Evolutionary conservation across 2,797 vertebrate genomes (phyloP).

Genomic region (Sebastes vulpes): DNA sequence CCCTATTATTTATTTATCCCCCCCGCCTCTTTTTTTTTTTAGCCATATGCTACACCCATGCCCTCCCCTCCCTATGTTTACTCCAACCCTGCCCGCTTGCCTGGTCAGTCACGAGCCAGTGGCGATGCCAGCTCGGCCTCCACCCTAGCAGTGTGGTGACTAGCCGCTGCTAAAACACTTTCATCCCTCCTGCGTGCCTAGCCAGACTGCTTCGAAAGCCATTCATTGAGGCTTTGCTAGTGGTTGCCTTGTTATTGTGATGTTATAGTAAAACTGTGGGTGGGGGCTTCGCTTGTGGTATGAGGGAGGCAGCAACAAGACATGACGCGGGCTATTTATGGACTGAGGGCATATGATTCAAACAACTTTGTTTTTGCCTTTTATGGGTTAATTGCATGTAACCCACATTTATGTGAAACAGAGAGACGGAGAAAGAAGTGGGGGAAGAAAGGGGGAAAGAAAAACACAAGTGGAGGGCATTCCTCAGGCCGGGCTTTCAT

Average conservation of each 20-base stretch:
- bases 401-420: slow-evolving; percentile 58
- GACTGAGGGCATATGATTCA: slow-evolving; percentile 41
- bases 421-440: background rate
- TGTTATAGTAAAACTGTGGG: slow-evolving; percentile 58
- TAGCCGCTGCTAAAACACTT: slow-evolving; percentile 41
- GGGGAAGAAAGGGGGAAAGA: slow-evolving; percentile 26
- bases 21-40: background rate
- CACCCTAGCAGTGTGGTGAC: slow-evolving; percentile 62
- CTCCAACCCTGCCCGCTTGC: slow-evolving; percentile 29
- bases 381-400: slow-evolving; percentile 79
- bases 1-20: slow-evolving; percentile 64
- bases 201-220: slow-evolving; percentile 44
- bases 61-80: slow-evolving; percentile 49
- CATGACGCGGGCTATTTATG: slow-evolving; percentile 70
- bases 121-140: slow-evolving; percentile 58
- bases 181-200: slow-evolving; percentile 32
- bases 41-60: slow-evolving; percentile 54
- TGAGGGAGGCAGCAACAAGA: slow-evolving; percentile 21
- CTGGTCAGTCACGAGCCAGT: slow-evolving; percentile 52
- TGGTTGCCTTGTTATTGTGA: slow-evolving; percentile 70
- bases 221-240: slow-evolving; percentile 63
- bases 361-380: slow-evolving; percentile 64
- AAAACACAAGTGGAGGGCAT: slow-evolving; percentile 67
- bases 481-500: slow-evolving; percentile 72
- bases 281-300: slow-evolving; percentile 56